Evolutionary conservation across 2,113 vertebrate genomes (phyloP), one percentile per base, ranked within the genome.

Genomic region (Entomyzon cyanotis): DNA sequence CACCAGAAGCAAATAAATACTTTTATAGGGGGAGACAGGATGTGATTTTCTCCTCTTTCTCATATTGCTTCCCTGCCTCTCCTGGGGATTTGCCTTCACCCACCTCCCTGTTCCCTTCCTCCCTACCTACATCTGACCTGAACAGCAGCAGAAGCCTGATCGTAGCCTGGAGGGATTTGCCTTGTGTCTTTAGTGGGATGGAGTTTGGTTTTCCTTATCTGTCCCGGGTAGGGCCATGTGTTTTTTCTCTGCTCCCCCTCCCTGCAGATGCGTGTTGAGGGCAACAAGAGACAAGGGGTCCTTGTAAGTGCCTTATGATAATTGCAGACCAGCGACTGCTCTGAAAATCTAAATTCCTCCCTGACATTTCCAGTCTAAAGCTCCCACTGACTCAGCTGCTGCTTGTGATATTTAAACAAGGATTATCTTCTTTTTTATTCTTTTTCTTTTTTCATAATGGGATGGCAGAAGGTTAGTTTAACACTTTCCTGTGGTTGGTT

Each of bases 291-390:
- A 86, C 67, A 82, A 79, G 88, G 84, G 93, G 60, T 81, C 53
- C 11, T 44, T 73, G 53, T 89, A 94, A 97, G 92, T 95, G 96
- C 95, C 95, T 95, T 89, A 93, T 90, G 97, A 95, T 98, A 97
- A 98, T 98, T 97, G 93, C 52, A 60, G 95, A 92, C 92, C 91
- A 94, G 89, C 78, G 84, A 94, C 92, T 95, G 97, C 92, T 92
- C 52, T 80, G 92, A 95, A 94, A 95, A 96, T 97, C 97, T 97
- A 97, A 96, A 95, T 98, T 97, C 96, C 95, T 96, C 69, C 68
- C 96, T 98, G 98, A 99, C 98, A 98, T 98, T 98, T 98, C 93
- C 96, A 90, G 93, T 86, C 96, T 92, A 96, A 90, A 71, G 89
- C 81, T 91, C 76, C 64, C 76, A 93, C 94, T 41, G 84, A 95